These are phyloP conservation scores for Polyergus mexicanus DNA, from an alignment of 1,140 invertebrate genomes.

Conservation along the genomic window DNA sequence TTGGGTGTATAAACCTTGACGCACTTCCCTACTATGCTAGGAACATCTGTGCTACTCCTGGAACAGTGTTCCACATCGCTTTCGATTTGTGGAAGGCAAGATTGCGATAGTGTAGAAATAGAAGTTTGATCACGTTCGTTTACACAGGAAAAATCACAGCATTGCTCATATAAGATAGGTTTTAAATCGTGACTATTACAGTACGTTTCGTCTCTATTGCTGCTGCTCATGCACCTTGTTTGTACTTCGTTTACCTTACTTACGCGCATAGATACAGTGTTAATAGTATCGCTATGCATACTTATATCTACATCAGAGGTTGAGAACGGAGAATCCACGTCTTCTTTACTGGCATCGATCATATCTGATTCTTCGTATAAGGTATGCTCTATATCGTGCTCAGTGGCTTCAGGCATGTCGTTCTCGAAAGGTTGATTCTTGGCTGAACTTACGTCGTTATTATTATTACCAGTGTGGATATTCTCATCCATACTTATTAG, in stretches of 20 bases:
- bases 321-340: conserved; percentile 31
- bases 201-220: conserved; percentile 35
- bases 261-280: background rate
- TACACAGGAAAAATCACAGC: conserved; percentile 79
- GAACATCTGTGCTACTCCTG: conserved; percentile 74
- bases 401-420: conserved; percentile 49
- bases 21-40: conserved; percentile 81
- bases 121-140: conserved; percentile 54
- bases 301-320: conserved; percentile 14
- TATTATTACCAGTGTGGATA: conserved; percentile 46
- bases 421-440: conserved; percentile 57
- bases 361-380: conserved; percentile 70
- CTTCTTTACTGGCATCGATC: conserved; percentile 18
- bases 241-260: conserved; percentile 52
- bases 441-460: conserved; percentile 49
- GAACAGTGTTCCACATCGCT: conserved; percentile 63
- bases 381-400: conserved; percentile 70
- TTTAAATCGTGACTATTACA: conserved; percentile 60
- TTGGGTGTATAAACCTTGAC: conserved; percentile 83
- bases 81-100: conserved; percentile 60
- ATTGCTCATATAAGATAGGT: conserved; percentile 76
- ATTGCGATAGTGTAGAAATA: conserved; percentile 43
- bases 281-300: conserved; percentile 22
- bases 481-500: conserved; percentile 46
- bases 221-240: conserved; percentile 44